phyloP scores from a whole-genome alignment of 2,888 invertebrate species.

The Sialis fuliginosa region DNA sequence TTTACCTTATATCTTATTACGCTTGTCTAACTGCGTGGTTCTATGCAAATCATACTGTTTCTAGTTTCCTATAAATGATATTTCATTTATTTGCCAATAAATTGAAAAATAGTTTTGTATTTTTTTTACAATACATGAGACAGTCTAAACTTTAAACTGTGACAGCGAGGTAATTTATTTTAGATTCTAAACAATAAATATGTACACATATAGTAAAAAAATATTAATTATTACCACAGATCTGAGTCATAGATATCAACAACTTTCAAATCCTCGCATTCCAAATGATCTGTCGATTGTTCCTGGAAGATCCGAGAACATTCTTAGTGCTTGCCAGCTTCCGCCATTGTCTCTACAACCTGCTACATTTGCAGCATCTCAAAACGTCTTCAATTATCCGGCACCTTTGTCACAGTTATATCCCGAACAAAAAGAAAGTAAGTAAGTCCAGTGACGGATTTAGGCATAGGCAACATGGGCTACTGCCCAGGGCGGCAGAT shows the following conservation, averaged over 20 bases:
- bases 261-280: background rate
- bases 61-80: background rate
- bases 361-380: background rate
- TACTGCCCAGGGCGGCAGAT: too few relatives aligned
- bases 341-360: background rate
- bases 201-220: too few relatives aligned
- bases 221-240: background rate
- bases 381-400: background rate
- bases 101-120: background rate
- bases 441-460: too few relatives aligned
- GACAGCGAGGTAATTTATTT: too few relatives aligned
- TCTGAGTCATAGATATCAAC: background rate
- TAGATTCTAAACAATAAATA: too few relatives aligned
- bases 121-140: background rate
- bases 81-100: too few relatives aligned
- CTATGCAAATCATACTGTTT: background rate
- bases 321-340: background rate
- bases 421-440: slow-evolving; percentile 1
- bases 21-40: background rate
- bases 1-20: too few relatives aligned
- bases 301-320: background rate
- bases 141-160: too few relatives aligned
- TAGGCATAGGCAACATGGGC: too few relatives aligned
- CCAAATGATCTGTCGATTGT: background rate
- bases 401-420: slow-evolving; percentile 1